Conservation (phyloP, 2,113 vertebrate genomes). For the Benitochromis conjunctus region DNA sequence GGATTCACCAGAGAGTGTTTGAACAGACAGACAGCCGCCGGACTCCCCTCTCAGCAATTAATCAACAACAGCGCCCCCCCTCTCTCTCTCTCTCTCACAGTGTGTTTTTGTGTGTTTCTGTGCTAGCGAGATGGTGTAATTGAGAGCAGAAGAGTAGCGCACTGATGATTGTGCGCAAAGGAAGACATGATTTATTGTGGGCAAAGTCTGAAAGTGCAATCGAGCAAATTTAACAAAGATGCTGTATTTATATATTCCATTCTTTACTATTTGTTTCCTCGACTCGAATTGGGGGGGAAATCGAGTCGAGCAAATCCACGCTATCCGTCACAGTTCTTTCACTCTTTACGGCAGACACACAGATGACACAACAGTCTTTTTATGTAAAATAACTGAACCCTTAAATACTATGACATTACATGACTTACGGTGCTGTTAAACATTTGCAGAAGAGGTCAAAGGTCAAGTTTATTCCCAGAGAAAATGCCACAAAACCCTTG, state of each 20-base stretch:
- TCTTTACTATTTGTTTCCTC: conserved; percentile 23
- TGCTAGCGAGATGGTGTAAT: neutral
- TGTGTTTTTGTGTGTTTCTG: neutral
- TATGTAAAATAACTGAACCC: neutral
- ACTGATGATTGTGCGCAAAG: conserved; percentile 60
- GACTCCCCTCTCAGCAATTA: conserved; percentile 74
- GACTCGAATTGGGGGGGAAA: neutral
- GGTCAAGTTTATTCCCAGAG: neutral
- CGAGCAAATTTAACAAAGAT: conserved; percentile 51
- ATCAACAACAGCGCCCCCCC: conserved; percentile 56
- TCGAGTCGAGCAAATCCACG: neutral
- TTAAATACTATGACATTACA: neutral
- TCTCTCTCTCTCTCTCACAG: neutral
- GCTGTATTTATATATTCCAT: conserved; percentile 19
- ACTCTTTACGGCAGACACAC: neutral
- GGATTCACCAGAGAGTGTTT: conserved; percentile 71
- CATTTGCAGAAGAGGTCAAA: conserved; percentile 17
- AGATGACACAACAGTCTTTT: neutral
- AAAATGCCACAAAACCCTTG: neutral
- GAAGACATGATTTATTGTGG: conserved; percentile 67
- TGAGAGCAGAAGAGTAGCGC: conserved; percentile 30
- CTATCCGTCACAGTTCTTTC: neutral
- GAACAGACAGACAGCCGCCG: conserved; percentile 71
- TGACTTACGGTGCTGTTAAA: neutral
- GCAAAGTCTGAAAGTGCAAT: conserved; percentile 66